Evolutionary conservation across 2,797 vertebrate genomes (phyloP).

Genomic region (Microctenopoma stevenorrisi): DNA sequence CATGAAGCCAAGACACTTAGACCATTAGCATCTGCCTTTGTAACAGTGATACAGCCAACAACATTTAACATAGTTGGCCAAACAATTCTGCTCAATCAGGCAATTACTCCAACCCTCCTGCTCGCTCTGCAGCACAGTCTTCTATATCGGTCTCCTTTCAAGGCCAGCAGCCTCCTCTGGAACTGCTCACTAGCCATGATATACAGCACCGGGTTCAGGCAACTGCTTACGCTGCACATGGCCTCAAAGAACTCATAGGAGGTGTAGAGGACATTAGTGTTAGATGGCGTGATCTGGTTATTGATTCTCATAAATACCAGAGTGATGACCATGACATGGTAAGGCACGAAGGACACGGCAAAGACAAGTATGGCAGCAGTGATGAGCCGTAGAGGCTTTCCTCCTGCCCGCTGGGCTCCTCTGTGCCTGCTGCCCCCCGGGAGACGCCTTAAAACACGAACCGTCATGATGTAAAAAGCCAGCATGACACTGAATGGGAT

Average conservation of each 20-base stretch:
- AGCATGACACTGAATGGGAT: constrained; percentile 81
- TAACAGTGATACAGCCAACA: not conserved
- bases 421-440: constrained; percentile 16
- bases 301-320: constrained; percentile 75
- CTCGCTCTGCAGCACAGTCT: constrained; percentile 63
- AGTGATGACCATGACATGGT: constrained; percentile 82
- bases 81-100: constrained; percentile 28
- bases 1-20: not conserved
- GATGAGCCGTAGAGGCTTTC: constrained; percentile 82
- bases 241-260: constrained; percentile 83
- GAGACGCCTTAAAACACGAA: constrained; percentile 69
- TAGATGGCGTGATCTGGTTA: constrained; percentile 63
- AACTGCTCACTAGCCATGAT: constrained; percentile 83
- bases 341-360: constrained; percentile 82
- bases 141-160: constrained; percentile 39
- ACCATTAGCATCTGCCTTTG: constrained; percentile 7
- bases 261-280: constrained; percentile 62
- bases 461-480: constrained; percentile 77
- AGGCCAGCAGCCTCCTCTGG: constrained; percentile 66
- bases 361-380: constrained; percentile 82
- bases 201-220: constrained; percentile 86
- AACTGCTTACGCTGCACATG: constrained; percentile 84
- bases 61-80: not conserved
- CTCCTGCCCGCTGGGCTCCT: constrained; percentile 45
- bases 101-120: constrained; percentile 58